Base-by-base conservation (phyloP, 2,797 vertebrate genomes). In the Leuciscus waleckii region DNA sequence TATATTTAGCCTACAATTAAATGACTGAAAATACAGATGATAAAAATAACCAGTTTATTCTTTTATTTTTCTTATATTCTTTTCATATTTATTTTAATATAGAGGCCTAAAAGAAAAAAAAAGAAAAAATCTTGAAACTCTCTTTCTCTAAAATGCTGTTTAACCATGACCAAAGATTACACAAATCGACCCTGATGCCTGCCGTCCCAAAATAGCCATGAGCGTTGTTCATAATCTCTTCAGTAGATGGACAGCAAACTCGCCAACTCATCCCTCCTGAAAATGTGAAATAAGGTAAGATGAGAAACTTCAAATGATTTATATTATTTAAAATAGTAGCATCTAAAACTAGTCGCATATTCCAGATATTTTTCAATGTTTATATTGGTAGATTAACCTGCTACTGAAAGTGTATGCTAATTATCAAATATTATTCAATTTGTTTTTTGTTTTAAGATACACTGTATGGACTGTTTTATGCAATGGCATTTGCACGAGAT, bases 81-180 rank as follows among this genome's bases (percentile, higher is more conserved):
- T 75, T 75, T 37, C 3, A 37, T 10, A 19, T 13, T 16, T 71
- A 17, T 37, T 77, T 76, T 9, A 58, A 58, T 39, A 39, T 58
- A 2, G 4, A 39, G 56, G 43, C 21, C 32, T 73, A 21, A 32
- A 46, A 74, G 1, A 83, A 35, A 51, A 32, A 17, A 46, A 46
- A 1, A 4, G 35, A 16, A 71, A 82, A 14, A 14, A 43, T 70
- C 39, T 35, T 26, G 80, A 82, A 87, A 79, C 46, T 80, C 83
- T 75, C 83, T 58, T 86, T 88, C 17, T 51, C 5, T 51, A 83
- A 91, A 92, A 88, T 93, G 91, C 92, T 93, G 94, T 97, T 97
- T 95, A 97, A 93, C 92, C 90, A 93, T 93, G 91, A 96, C 92
- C 89, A 94, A 94, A 96, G 96, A 98, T 99, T 99, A 98, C 90